These are phyloP conservation scores for Hemithea aestivaria DNA, from an alignment of 2,888 invertebrate species.

Conservation along the genomic window DNA sequence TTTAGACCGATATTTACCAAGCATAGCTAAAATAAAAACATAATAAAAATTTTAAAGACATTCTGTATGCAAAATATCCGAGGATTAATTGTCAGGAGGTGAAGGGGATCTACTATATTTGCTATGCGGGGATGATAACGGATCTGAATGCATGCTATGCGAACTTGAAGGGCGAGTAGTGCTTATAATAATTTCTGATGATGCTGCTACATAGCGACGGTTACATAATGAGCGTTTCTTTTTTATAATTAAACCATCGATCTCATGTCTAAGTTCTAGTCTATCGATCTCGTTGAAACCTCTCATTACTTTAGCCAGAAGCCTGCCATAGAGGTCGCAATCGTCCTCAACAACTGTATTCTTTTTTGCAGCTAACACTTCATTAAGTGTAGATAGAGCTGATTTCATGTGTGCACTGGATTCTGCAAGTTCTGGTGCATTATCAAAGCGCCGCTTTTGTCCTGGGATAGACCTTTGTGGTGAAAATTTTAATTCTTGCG, in stretches of 20 bases:
- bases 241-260: background rate
- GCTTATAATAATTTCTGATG: constrained; percentile 4
- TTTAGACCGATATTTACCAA: no score
- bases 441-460: background rate
- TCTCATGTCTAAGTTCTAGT: background rate
- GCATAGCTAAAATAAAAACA: no score
- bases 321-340: constrained; percentile 5
- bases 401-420: background rate
- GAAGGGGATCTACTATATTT: constrained; percentile 1
- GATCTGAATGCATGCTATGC: background rate
- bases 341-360: no score
- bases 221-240: background rate
- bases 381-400: no score
- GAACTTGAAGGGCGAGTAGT: constrained; percentile 3
- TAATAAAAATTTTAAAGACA: no score
- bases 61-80: constrained; percentile 3
- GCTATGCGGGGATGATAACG: background rate
- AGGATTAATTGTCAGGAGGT: constrained; percentile 3
- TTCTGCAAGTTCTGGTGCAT: constrained; percentile 1
- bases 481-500: no score
- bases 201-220: background rate
- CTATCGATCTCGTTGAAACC: background rate
- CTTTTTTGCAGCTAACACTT: no score
- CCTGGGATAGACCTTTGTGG: no score
- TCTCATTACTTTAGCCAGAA: constrained; percentile 1